Conservation (phyloP, 2,113 vertebrate genomes). For the Nycticebus coucang region DNA sequence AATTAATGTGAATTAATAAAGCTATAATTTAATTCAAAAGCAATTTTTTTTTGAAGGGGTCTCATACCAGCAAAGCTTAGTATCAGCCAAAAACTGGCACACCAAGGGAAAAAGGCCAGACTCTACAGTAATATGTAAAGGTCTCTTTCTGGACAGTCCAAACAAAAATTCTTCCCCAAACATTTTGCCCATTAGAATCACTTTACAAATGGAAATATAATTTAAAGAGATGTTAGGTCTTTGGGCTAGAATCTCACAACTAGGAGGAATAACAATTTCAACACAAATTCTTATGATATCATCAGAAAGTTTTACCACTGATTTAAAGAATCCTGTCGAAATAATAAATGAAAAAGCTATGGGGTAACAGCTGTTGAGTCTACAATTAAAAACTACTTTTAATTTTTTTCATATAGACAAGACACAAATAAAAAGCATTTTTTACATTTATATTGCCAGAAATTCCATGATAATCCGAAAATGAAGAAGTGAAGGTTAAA, state of each 20-base stretch:
- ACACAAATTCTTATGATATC: not conserved
- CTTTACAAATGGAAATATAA: not conserved
- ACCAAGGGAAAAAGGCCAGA: constrained; percentile 29
- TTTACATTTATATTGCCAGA: not conserved
- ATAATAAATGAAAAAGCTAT: not conserved
- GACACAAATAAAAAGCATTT: constrained; percentile 17
- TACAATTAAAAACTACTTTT: not conserved
- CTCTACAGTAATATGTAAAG: constrained; percentile 49
- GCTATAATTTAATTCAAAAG: constrained; percentile 63
- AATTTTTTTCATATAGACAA: not conserved
- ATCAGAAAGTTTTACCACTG: not conserved
- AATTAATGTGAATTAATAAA: constrained; percentile 28
- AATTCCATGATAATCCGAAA: constrained; percentile 9
- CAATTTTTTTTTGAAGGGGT: not conserved
- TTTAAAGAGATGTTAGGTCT: constrained; percentile 64
- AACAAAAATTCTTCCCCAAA: constrained; percentile 57
- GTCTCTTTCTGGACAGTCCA: constrained; percentile 60
- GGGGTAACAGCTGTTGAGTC: not conserved
- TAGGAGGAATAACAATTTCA: constrained; percentile 23
- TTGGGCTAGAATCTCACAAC: constrained; percentile 47
- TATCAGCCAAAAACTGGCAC: not conserved
- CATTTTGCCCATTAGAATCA: constrained; percentile 35
- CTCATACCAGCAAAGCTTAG: constrained; percentile 50
- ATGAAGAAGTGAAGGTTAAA: not conserved
- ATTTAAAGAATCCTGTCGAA: not conserved